Evolutionary conservation across 2,113 vertebrate species (phyloP).

Genomic region (Elachura formosa): DNA sequence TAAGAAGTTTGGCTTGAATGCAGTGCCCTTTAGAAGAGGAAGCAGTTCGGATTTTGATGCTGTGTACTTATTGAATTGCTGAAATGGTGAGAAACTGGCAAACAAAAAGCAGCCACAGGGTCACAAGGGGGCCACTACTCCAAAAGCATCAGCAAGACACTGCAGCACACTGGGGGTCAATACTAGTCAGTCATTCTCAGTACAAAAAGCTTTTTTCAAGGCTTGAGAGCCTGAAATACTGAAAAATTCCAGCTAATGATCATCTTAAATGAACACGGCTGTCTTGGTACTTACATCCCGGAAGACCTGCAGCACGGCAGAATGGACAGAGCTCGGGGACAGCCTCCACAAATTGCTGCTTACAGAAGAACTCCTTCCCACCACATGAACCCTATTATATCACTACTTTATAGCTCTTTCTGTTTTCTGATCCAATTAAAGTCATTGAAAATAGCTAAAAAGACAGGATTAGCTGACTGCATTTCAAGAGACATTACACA

Average conservation of each 20-base stretch:
- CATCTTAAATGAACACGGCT: background rate
- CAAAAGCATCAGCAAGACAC: background rate
- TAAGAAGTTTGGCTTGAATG: background rate
- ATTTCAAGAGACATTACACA: slow-evolving; percentile 16
- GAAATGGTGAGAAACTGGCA: background rate
- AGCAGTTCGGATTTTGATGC: background rate
- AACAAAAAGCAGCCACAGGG: too few species aligned
- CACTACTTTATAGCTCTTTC: background rate
- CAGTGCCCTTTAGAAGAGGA: background rate
- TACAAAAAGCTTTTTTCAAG: background rate
- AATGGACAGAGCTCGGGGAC: background rate
- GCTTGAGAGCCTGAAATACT: background rate
- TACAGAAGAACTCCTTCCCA: background rate
- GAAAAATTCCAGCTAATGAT: background rate
- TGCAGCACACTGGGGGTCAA: background rate
- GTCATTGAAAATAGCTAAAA: slow-evolving; percentile 23
- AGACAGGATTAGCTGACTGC: background rate
- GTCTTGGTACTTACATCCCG: background rate
- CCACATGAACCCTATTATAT: background rate
- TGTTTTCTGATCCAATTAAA: slow-evolving; percentile 4
- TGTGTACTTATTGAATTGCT: background rate
- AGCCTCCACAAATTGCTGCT: background rate
- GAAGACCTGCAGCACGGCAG: background rate
- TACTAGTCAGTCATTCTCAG: background rate
- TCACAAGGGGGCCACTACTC: too few species aligned